Percentiles rank a stretch among this genome's conserved stretches.
Conservation (phyloP, 2,797 vertebrate genomes). For the Geotrypetes seraphini region DNA sequence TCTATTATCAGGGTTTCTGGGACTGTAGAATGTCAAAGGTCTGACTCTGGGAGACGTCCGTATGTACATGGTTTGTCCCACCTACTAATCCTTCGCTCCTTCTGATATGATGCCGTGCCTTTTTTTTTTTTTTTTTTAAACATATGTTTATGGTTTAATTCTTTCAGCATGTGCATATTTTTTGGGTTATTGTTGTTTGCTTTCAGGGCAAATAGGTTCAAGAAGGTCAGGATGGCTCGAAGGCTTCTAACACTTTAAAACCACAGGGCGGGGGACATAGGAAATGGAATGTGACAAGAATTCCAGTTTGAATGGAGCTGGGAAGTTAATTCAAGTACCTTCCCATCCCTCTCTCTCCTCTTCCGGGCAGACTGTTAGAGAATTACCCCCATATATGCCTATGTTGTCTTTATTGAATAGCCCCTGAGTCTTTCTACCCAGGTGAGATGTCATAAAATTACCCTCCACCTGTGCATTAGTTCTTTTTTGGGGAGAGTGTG, state of each 20-base stretch:
- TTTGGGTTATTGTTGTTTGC: conserved; percentile 54
- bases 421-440: too few relatives aligned
- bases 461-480: too few relatives aligned
- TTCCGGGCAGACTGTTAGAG: too few relatives aligned
- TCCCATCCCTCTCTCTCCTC: too few relatives aligned
- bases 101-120: conserved; percentile 58
- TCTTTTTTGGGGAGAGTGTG: too few relatives aligned
- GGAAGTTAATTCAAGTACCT: too few relatives aligned
- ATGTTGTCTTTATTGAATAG: too few relatives aligned
- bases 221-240: conserved; percentile 52
- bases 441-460: too few relatives aligned
- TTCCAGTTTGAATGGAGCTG: conserved; percentile 10
- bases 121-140: too few relatives aligned
- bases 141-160: conserved; percentile 61
- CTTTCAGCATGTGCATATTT: conserved; percentile 58
- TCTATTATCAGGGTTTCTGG: conserved; percentile 60
- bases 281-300: conserved; percentile 24
- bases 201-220: conserved; percentile 52
- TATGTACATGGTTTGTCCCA: conserved; percentile 52
- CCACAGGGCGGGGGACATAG: conserved; percentile 19
- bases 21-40: conserved; percentile 56
- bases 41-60: conserved; percentile 48
- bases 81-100: conserved; percentile 59
- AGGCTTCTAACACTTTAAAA: conserved; percentile 53
- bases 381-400: too few relatives aligned